Evolutionary conservation across 2,797 vertebrate genomes (phyloP).

Genomic region (Poeciliopsis gracilis): DNA sequence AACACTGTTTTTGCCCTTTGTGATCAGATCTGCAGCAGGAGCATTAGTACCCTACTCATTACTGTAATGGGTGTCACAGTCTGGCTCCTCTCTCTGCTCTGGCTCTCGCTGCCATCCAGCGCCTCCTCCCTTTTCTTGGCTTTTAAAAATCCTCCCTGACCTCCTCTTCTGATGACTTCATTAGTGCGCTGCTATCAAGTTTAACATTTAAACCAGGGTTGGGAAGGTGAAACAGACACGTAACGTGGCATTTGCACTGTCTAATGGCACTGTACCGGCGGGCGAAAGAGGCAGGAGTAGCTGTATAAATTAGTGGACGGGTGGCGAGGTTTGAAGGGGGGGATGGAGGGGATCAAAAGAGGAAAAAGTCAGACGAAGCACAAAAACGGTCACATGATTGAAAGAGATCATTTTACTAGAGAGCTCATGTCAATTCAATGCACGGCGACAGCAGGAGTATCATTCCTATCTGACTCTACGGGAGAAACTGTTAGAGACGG

Average conservation of each 20-base stretch:
- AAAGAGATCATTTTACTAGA: slow-evolving; percentile 21
- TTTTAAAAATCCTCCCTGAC: slow-evolving; percentile 33
- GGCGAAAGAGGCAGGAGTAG: slow-evolving; percentile 49
- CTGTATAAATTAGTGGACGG: slow-evolving; percentile 70
- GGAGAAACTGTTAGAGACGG: neutral
- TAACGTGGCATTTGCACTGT: slow-evolving; percentile 80
- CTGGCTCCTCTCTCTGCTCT: slow-evolving; percentile 50
- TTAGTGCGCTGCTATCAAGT: slow-evolving; percentile 78
- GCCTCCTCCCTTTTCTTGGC: slow-evolving; percentile 18
- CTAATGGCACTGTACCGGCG: slow-evolving; percentile 66
- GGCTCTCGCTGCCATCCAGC: slow-evolving; percentile 31
- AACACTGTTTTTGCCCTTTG: slow-evolving; percentile 72
- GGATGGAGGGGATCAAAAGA: slow-evolving; percentile 6
- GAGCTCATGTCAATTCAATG: neutral
- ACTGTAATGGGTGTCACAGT: slow-evolving; percentile 79
- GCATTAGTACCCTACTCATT: slow-evolving; percentile 79
- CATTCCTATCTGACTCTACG: no score
- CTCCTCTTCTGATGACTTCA: slow-evolving; percentile 77
- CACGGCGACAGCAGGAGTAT: neutral
- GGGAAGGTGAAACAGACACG: slow-evolving; percentile 77
- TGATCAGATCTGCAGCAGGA: slow-evolving; percentile 65
- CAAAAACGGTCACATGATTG: slow-evolving; percentile 12
- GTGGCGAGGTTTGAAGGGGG: slow-evolving; percentile 5
- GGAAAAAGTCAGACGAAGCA: slow-evolving; percentile 30
- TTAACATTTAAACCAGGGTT: slow-evolving; percentile 85